Evolutionary conservation across 2,888 invertebrate genomes (phyloP).

Genomic region (Perizoma affinitatum): DNA sequence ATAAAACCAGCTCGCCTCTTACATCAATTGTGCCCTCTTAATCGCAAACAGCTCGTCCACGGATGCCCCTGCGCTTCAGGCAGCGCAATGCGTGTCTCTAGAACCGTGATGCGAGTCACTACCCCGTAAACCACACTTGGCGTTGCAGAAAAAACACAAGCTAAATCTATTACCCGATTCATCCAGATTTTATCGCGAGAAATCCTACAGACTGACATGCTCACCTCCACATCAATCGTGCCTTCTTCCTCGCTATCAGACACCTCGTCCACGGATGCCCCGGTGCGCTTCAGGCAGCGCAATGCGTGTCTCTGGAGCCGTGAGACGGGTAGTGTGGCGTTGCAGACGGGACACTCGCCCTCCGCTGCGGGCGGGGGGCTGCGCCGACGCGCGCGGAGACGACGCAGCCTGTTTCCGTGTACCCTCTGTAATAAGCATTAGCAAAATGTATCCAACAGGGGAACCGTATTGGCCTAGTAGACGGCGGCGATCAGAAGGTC

Average conservation of each 20-base stretch:
- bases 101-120: constrained; percentile 84
- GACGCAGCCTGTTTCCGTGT: constrained; percentile 66
- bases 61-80: constrained; percentile 66
- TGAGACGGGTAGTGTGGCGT: constrained; percentile 84
- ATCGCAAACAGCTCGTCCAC: constrained; percentile 83
- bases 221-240: constrained; percentile 92
- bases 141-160: constrained; percentile 93
- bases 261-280: constrained; percentile 83
- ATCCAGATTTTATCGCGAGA: no score
- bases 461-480: no score
- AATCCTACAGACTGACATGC: background rate
- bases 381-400: constrained; percentile 65
- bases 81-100: constrained; percentile 89
- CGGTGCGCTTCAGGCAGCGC: constrained; percentile 81
- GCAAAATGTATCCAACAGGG: no score
- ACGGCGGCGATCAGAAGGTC: no score
- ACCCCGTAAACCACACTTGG: no score
- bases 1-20: constrained; percentile 87
- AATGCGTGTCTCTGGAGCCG: constrained; percentile 89
- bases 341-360: constrained; percentile 92
- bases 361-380: constrained; percentile 71
- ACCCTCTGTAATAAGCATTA: constrained; percentile 57
- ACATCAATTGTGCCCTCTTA: constrained; percentile 93
- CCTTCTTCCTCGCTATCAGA: constrained; percentile 86
- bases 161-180: no score